Evolutionary conservation across 2,113 vertebrate species (phyloP).

Genomic region (Myiagra hebetior): DNA sequence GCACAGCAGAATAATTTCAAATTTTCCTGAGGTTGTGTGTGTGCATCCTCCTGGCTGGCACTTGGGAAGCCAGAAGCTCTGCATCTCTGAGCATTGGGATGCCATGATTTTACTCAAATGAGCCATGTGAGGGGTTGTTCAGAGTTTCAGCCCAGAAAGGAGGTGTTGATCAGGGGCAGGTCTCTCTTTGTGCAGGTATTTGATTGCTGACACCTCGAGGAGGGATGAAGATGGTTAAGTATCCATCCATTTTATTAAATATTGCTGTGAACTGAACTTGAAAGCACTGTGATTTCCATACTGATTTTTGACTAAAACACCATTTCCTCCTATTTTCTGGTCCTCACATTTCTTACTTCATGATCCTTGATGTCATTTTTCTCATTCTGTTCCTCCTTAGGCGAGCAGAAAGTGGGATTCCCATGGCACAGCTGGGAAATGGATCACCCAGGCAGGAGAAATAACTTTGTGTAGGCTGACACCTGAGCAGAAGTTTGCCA

Average conservation of each 20-base stretch:
- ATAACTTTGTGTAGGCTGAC: neutral
- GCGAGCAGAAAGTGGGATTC: neutral
- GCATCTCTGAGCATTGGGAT: fast-evolving
- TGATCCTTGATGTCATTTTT: fast-evolving
- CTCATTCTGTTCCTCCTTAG: neutral
- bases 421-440: neutral
- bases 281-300: neutral
- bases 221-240: neutral
- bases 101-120: neutral
- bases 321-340: neutral
- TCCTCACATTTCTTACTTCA: neutral
- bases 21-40: neutral
- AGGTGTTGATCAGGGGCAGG: neutral
- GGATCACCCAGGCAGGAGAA: neutral
- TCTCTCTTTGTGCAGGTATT: neutral
- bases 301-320: neutral
- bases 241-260: neutral
- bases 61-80: neutral
- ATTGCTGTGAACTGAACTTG: neutral
- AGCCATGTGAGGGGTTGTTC: neutral
- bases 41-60: neutral
- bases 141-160: neutral
- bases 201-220: neutral
- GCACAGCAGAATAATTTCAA: neutral
- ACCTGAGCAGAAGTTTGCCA: neutral